These are phyloP conservation scores for Leptinotarsa defecta DNA, from an alignment of 1,140 invertebrate genomes.

Conservation along the genomic window DNA sequence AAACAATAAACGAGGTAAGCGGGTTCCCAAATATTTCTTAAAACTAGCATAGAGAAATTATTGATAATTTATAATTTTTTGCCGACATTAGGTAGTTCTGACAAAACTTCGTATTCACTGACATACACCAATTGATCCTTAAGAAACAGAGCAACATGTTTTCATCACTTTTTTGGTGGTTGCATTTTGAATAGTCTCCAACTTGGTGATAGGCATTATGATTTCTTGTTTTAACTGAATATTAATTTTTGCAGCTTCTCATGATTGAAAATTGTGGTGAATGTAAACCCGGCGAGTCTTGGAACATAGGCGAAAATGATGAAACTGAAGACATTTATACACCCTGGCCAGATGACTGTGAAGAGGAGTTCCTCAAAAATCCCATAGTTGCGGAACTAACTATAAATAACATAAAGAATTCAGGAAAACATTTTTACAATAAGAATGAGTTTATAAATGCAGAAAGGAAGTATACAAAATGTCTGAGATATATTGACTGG, in stretches of 20 bases:
- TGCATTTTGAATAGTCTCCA: conserved; percentile 14
- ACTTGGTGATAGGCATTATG: conserved; percentile 4
- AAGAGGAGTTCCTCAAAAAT: conserved; percentile 48
- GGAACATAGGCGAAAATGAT: conserved; percentile 71
- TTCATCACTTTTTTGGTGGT: no score
- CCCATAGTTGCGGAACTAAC: conserved; percentile 46
- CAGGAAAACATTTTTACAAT: conserved; percentile 72
- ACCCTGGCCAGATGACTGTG: conserved; percentile 76
- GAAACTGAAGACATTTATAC: conserved; percentile 71
- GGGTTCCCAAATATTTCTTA: no score
- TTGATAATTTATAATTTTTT: no score
- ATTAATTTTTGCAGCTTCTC: conserved; percentile 60
- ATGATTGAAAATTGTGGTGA: conserved; percentile 75
- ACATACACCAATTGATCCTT: no score
- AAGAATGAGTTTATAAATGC: conserved; percentile 66
- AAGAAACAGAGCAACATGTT: no score
- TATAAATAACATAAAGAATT: conserved; percentile 68
- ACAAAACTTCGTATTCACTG: no score
- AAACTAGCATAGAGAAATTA: no score
- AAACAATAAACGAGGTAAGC: no score
- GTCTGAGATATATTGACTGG: conserved; percentile 69
- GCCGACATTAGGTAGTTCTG: no score
- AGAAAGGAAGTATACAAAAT: conserved; percentile 75
- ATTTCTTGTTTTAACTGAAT: no score
- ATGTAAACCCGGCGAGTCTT: conserved; percentile 64